phyloP scores from a whole-genome alignment of 2,888 invertebrate genomes.

The Andrena bicolor region DNA sequence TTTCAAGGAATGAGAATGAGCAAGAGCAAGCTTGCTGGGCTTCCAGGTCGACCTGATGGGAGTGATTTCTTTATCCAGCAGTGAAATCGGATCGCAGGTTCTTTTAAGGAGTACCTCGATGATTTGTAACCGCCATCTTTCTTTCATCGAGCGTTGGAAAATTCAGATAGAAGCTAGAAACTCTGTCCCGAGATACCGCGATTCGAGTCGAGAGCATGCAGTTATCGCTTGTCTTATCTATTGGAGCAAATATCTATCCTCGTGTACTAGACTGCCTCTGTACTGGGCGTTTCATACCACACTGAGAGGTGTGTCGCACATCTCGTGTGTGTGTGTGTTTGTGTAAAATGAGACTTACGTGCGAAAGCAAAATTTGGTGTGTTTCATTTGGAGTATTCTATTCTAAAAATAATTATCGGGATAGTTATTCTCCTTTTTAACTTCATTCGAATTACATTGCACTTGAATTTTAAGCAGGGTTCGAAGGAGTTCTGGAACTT shows the following conservation, averaged over 20 bases:
- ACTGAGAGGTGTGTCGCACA: slow-evolving; percentile 35
- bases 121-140: slow-evolving; percentile 44
- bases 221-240: slow-evolving; percentile 66
- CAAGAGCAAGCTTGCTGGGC: too few relatives aligned
- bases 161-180: slow-evolving; percentile 34
- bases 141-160: slow-evolving; percentile 1
- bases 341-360: neutral
- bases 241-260: slow-evolving; percentile 62
- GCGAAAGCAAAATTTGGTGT: too few relatives aligned
- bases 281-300: slow-evolving; percentile 45
- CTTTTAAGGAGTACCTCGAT: neutral
- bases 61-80: too few relatives aligned
- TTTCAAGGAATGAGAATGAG: too few relatives aligned
- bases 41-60: too few relatives aligned
- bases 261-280: slow-evolving; percentile 36
- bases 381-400: neutral
- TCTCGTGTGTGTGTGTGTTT: neutral
- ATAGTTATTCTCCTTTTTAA: too few relatives aligned
- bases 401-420: too few relatives aligned
- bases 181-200: slow-evolving; percentile 39
- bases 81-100: too few relatives aligned
- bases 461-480: too few relatives aligned
- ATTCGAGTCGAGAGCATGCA: slow-evolving; percentile 42
- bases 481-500: too few relatives aligned
- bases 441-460: too few relatives aligned